Percentiles rank a stretch among this genome's conserved stretches.
phyloP scores from a whole-genome alignment of 2,797 vertebrate genomes.

The Rallus crepitans region DNA sequence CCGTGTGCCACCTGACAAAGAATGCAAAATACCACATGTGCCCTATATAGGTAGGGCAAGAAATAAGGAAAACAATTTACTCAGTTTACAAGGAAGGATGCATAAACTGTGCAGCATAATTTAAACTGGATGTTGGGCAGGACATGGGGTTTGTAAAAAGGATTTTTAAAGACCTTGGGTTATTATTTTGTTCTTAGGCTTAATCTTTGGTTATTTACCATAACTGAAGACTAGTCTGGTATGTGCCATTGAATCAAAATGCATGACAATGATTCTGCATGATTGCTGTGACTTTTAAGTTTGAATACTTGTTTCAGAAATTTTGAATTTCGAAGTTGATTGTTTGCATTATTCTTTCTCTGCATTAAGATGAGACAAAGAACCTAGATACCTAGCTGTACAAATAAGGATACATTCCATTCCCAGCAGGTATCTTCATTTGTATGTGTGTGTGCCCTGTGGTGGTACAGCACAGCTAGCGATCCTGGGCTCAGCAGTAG shows the following conservation, averaged over 20 bases:
- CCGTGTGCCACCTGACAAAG: neutral
- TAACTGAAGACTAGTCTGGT: neutral
- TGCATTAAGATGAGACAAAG: neutral
- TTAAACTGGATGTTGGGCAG: neutral
- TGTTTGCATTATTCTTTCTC: neutral
- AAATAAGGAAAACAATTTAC: neutral
- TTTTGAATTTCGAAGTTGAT: neutral
- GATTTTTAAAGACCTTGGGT: neutral
- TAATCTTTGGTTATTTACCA: slow-evolving; percentile 1
- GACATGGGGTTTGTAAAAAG: neutral
- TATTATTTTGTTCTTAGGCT: neutral
- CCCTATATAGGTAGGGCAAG: neutral
- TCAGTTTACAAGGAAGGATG: neutral
- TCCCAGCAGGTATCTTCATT: neutral
- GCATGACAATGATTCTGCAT: neutral
- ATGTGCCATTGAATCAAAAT: neutral
- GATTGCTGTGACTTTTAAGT: neutral
- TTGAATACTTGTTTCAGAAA: neutral
- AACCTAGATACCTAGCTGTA: neutral
- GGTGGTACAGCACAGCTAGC: neutral
- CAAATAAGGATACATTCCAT: neutral
- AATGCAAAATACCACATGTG: neutral
- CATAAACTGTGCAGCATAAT: neutral
- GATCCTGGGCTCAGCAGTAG: neutral
- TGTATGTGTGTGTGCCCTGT: neutral